Evolutionary conservation across 1,140 invertebrate species (phyloP).

Genomic region (Zaprionus africanus): DNA sequence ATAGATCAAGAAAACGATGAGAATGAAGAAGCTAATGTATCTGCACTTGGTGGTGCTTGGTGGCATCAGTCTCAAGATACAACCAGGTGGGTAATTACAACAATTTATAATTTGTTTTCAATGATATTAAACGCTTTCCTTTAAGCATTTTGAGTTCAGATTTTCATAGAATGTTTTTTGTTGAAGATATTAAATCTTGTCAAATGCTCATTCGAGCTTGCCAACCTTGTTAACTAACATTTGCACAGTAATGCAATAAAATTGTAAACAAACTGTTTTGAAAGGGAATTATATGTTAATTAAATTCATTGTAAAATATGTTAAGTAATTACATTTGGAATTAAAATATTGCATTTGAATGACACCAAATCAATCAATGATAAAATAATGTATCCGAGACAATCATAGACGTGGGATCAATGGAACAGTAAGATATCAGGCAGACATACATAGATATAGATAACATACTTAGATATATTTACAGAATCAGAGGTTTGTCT

Average conservation of each 20-base stretch:
- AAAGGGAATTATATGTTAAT: no score
- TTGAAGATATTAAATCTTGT: neutral
- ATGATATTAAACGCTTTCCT: neutral
- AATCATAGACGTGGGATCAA: no score
- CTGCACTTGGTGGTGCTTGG: neutral
- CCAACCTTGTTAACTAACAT: neutral
- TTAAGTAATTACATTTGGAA: no score
- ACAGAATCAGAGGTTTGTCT: neutral
- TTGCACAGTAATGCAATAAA: no score
- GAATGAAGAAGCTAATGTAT: fast-evolving
- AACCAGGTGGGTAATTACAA: neutral
- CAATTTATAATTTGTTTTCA: neutral
- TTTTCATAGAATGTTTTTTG: no score
- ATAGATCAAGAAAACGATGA: neutral
- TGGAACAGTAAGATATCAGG: no score
- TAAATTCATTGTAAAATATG: no score
- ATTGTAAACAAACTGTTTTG: no score
- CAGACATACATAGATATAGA: no score
- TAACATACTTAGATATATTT: neutral
- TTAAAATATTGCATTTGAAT: no score
- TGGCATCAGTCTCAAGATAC: neutral
- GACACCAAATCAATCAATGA: no score
- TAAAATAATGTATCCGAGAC: no score
- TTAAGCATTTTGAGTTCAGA: neutral
- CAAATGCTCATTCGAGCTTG: neutral